Evolutionary conservation across 92 coral and sea anemone species (phyloP), one percentile per base, ranked within the genome.

Genomic region (Bergia sp.): DNA sequence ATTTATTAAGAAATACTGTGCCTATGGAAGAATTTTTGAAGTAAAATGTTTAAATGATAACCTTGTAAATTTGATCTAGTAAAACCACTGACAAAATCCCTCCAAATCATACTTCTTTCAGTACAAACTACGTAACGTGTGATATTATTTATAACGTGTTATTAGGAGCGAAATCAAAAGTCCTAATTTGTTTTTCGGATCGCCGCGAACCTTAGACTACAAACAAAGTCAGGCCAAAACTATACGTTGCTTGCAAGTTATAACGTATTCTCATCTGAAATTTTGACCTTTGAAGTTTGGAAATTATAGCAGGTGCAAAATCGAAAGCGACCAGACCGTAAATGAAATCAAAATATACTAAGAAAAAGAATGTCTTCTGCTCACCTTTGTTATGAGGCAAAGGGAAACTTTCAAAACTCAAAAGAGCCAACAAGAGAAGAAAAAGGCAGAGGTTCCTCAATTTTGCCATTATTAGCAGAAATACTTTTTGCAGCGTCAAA

Each of bases 341-440:
- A 41, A 58, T 15, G 10, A 61, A 61, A 61, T 8, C 5, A 71
- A 71, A 37, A 43, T 74, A 75, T 75, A 43, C 10, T 15, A 37
- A 7, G 42, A 20, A 49, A 79, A 47, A 23, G 1, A 8, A 4
- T 0, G 82, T 20, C 66, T 44, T 69, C 74, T 44, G n/a, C 87
- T 67, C 37, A 84, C 87, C 87, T 69, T 84, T 71, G 39, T 84
- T 74, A 15, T n/a, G 45, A 69, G 87, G 87, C 79, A 44, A 84
- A 71, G 78, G 45, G 41, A 50, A 36, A 71, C 67, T 84, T 84
- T 84, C 43, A 7, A 84, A 69, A 84, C 38, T 23, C 11, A 37
- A 84, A 20, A 84, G 47, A 37, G 41, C 13, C 67, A 71, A 7
- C 12, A 71, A 71, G 43, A 84, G 64, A 45, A 37, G 29, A 71